Evolutionary conservation across 2,888 invertebrate species (phyloP).

Genomic region (Dendrolimus houi): DNA sequence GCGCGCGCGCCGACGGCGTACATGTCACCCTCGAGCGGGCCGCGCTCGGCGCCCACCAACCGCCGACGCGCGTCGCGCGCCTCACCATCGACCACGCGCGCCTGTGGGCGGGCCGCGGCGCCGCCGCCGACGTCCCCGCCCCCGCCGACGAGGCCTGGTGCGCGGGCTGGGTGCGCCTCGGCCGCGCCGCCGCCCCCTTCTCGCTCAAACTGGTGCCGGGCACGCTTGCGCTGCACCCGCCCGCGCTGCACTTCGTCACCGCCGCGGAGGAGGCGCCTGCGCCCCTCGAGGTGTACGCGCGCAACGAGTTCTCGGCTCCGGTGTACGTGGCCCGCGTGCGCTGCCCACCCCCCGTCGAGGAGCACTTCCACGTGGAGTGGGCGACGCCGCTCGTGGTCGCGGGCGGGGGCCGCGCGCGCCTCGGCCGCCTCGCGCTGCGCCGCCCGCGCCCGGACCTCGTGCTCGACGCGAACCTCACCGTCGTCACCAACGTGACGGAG

Average conservation of each 20-base stretch:
- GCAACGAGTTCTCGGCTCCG: slow-evolving; percentile 42
- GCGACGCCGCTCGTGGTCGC: slow-evolving; percentile 22
- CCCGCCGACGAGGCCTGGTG: slow-evolving; percentile 35
- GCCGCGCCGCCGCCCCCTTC: slow-evolving; percentile 48
- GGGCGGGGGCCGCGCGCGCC: slow-evolving; percentile 19
- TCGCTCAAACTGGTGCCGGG: slow-evolving; percentile 49
- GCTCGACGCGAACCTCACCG: slow-evolving; percentile 22
- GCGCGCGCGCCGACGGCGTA: slow-evolving; percentile 28
- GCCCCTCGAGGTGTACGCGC: slow-evolving; percentile 31
- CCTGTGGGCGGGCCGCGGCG: slow-evolving; percentile 34
- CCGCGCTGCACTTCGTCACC: slow-evolving; percentile 36
- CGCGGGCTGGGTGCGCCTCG: slow-evolving; percentile 54
- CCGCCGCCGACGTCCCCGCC: slow-evolving; percentile 10
- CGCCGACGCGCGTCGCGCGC: slow-evolving; percentile 39
- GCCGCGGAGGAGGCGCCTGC: slow-evolving; percentile 18
- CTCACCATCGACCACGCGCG: slow-evolving; percentile 80
- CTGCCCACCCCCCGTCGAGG: slow-evolving; percentile 22
- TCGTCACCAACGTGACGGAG: slow-evolving; percentile 66
- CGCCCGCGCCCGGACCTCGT: slow-evolving; percentile 10
- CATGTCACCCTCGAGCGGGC: slow-evolving; percentile 28
- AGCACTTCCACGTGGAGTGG: slow-evolving; percentile 31
- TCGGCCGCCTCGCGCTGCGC: slow-evolving; percentile 13
- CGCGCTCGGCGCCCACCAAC: slow-evolving; percentile 32
- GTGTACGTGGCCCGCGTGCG: slow-evolving; percentile 30
- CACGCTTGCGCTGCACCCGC: slow-evolving; percentile 29